Conservation (phyloP, 2,888 invertebrate species). For the Apamea epomidion region DNA sequence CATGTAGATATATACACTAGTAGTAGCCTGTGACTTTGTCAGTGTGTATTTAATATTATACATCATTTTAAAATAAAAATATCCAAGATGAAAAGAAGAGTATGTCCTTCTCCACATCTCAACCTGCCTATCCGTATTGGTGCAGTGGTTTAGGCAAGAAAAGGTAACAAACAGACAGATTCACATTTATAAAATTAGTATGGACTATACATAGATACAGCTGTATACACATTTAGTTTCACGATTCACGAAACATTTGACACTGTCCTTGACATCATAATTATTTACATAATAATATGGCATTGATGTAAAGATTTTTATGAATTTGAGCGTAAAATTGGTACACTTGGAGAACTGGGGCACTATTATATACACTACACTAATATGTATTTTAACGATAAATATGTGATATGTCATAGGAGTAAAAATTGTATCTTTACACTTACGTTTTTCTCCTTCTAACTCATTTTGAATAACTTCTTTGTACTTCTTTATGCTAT, state of each 20-base stretch:
- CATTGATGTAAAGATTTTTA: constrained; percentile 17
- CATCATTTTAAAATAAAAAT: background rate
- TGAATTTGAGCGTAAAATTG: background rate
- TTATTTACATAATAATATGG: constrained; percentile 21
- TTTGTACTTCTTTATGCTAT: constrained; percentile 96
- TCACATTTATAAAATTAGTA: background rate
- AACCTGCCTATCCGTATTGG: background rate
- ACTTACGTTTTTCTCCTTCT: constrained; percentile 97
- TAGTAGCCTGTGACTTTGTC: background rate
- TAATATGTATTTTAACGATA: background rate
- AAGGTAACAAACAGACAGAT: background rate
- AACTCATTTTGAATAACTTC: constrained; percentile 94
- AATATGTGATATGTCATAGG: background rate
- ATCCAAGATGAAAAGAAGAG: background rate
- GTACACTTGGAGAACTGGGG: background rate
- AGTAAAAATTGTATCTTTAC: background rate
- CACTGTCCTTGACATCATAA: constrained; percentile 29
- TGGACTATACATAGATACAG: background rate
- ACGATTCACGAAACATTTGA: background rate
- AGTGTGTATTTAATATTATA: background rate
- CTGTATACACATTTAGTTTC: constrained; percentile 15
- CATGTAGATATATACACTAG: background rate
- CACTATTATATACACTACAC: background rate
- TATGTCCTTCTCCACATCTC: background rate
- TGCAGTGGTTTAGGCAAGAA: background rate